Base-by-base conservation (phyloP, 2,888 invertebrate genomes). In the Agonopterix heracliana region DNA sequence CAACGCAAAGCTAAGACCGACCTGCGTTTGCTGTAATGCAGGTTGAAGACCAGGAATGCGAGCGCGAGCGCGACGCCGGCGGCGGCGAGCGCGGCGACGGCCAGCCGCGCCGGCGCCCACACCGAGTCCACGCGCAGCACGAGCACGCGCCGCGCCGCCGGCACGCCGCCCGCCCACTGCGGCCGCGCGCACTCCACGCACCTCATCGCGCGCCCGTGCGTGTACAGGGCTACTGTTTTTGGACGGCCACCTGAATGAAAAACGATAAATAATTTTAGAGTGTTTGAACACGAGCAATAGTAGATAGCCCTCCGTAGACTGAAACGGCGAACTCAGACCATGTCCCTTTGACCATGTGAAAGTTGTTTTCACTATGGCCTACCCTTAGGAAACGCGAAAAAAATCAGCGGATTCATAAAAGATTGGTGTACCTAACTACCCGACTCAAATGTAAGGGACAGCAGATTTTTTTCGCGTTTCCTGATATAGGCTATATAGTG, bases 21-120 rank as follows among this genome's bases (percentile, higher is more conserved):
- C 95, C 95, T 95, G 71, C 95, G 90, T 73, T 93, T 93, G 57
- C 95, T 91, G 72, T 95, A 95, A 78, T 94, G 94, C 58, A 96
- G 86, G 81, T 96, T 96, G 74, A 96, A 95, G 48, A 92, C 92
- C 54, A 96, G 85, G 70, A 96, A 96, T 4, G 92, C 91, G 14
- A 94, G 77, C 0, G 96, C 93, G 47, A 95, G 74, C 0, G 92
- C 90, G 38, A 96, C 94, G 2, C 96, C 96, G 46, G 94, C 86
- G 35, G 91, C 90, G 1, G 96, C 94, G 17, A 96, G 78, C 3
- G 92, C 90, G 0, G 94, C 91, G 3, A 95, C 92, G 1, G 92
- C 91, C 48, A 94, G 86, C 74, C 96, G 93, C 0, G 95, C 94
- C 1, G 92, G 90, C 13, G 93, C 91, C 67, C 95, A 93, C 51